Base-by-base conservation (phyloP, 2,113 vertebrate genomes). In the Carassius auratus region DNA sequence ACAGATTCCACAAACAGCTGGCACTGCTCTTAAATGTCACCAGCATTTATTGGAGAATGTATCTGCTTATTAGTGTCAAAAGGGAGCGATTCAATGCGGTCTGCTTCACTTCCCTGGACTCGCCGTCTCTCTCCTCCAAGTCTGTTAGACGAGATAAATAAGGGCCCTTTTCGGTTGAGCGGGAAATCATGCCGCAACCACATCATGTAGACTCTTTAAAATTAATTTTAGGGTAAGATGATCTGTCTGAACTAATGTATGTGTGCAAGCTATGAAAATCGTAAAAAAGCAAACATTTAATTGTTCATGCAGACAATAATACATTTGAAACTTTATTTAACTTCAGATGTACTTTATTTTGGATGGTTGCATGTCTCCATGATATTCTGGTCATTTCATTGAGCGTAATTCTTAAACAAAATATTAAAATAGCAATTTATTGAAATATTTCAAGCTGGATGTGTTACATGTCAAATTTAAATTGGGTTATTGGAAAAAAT, bases 1-100 rank as follows among this genome's bases (percentile, higher is more conserved):
- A 83, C 52, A 48, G 84, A 84, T 85, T 87, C 84, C 81, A 62
- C 76, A 86, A 71, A 64, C 84, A 86, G 86, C 88, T 89, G 88
- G 84, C 88, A 83, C 48, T 52, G 76, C 81, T 86, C 76, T 86
- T 84, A 84, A 81, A 87, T 55, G 78, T 87, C 80, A 57, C 69
- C 48, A 75, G 30, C 73, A 42, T 87, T 86, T 82, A 68, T 78
- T 83, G 66, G 66, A 73, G 62, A 76, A 81, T 55, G 62, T 57
- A 84, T 85, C 66, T 66, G 86, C 75, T 79, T 55, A 36, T 77
- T 88, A 62, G 48, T 26, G 33, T 50, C 68, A 76, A 81, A 81
- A 76, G 9, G 62, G 64, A 85, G 82, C 61, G 66, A 52, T 38
- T 19, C 42, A 64, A 5, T 83, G 52, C 26, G 6, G 81, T 84